Evolutionary conservation across 2,888 invertebrate genomes (phyloP), one percentile per base, ranked within the genome.

Genomic region (Thelaira solivaga): DNA sequence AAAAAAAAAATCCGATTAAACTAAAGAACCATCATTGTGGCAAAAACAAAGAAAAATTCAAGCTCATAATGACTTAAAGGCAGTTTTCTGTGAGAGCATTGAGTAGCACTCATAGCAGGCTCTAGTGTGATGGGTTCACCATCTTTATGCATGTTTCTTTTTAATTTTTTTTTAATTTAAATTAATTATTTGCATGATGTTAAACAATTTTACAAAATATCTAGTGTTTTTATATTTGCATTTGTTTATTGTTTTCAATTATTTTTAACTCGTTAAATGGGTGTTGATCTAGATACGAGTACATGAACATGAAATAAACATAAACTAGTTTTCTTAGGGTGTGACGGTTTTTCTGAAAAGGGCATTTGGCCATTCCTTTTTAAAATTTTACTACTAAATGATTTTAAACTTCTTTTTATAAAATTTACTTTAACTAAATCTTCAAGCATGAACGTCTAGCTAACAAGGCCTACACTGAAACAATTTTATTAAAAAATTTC

Each of bases 131-230:
- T 20, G 64, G 13, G 31, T 45, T 41, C 41, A 31, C 16, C n/a
- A 2, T 16, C 51, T 45, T 10, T 16, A 18, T 34, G 45, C 10
- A 45, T 34, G 49, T 53, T 13, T 34, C 4, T 1, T 16, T 2
- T 7, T 18, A 5, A 1, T 16, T 2, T 1, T 18, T 8, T 18
- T 29, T 31, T 22, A 7, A 16, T 49, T 51, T 43, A 22, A 67
- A 34, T 43, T 67, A 67, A 67, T 67, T 67, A 55, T 67, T 67
- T 55, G 53, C 67, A 67, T 43, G 53, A 43, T 67, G 18, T 55
- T 22, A 24, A 43, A 67, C 4, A 43, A 43, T 53, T 39, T 39
- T 20, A n/a, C 4, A 6, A 4, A 24, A 24, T 10, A 20, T 39
- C n/a, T n/a, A n/a, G n/a, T 45, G 7, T 16, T 47, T 31, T 24